Conservation (phyloP, 2,113 vertebrate genomes). For the Progne subis region DNA sequence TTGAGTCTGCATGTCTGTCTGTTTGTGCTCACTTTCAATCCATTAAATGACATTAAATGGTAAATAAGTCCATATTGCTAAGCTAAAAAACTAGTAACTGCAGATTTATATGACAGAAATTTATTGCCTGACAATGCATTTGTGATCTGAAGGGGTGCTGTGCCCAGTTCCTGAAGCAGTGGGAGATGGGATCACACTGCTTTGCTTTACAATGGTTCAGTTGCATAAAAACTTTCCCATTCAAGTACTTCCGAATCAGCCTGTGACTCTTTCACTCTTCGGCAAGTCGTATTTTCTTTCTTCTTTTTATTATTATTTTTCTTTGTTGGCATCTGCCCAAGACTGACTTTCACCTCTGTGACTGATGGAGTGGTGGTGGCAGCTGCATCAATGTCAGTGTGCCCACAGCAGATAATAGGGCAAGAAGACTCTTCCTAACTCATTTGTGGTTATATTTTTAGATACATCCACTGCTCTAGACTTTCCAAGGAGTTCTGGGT, state of each 20-base stretch:
- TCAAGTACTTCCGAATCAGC: not conserved
- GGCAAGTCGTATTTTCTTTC: not conserved
- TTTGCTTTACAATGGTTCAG: not conserved
- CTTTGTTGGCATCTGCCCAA: rapidly evolving
- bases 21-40: not conserved
- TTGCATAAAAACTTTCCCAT: not conserved
- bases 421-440: not conserved
- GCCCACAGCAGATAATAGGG: not conserved
- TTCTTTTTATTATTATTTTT: not conserved
- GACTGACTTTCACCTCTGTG: not conserved
- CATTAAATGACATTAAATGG: not conserved
- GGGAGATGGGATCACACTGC: not conserved
- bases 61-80: not conserved
- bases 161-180: not conserved
- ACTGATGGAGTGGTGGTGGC: not conserved
- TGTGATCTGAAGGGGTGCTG: not conserved
- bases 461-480: not conserved
- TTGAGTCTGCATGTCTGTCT: not conserved
- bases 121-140: not conserved
- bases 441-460: not conserved
- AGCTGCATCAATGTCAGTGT: not conserved
- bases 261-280: not conserved
- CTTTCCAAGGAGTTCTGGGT: not conserved
- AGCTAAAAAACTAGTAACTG: not conserved
- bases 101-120: not conserved